Conservation (phyloP, 2,888 invertebrate genomes). For the Watsonalla cultraria region DNA sequence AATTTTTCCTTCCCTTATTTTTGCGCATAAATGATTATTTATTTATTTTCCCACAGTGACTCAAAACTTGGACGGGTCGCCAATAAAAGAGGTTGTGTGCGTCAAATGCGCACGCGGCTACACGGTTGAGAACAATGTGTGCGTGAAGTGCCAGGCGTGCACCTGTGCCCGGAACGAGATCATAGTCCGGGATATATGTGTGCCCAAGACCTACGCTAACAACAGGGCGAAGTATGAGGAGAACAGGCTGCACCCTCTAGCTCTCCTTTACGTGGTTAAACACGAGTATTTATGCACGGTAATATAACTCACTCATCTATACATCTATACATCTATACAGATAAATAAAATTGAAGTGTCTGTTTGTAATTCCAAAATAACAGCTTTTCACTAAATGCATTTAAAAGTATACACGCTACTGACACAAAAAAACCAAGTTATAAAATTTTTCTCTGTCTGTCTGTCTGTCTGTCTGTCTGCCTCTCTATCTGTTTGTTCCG, state of each 20-base stretch:
- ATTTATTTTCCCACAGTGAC: constrained; percentile 42
- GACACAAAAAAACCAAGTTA: too few species aligned
- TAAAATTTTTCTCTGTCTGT: too few species aligned
- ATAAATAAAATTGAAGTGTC: too few species aligned
- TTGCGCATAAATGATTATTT: not conserved
- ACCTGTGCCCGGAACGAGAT: constrained; percentile 44
- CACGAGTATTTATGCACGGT: constrained; percentile 63
- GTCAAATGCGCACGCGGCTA: constrained; percentile 62
- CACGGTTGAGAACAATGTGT: constrained; percentile 38
- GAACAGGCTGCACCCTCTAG: constrained; percentile 41
- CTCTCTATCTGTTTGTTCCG: too few species aligned
- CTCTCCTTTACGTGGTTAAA: constrained; percentile 52
- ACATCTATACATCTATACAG: too few species aligned
- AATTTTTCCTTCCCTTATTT: not conserved
- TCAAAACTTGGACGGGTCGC: constrained; percentile 61
- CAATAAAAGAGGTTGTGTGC: constrained; percentile 62
- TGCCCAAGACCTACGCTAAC: constrained; percentile 48
- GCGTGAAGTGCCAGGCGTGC: constrained; percentile 54
- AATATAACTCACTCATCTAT: too few species aligned
- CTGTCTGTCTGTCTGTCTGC: too few species aligned
- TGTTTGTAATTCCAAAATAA: too few species aligned
- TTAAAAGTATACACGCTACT: too few species aligned
- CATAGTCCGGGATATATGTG: constrained; percentile 46
- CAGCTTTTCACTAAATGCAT: too few species aligned
- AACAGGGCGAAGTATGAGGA: constrained; percentile 54